Base-by-base conservation (phyloP, 2,888 invertebrate genomes). In the Prenolepis imparis region DNA sequence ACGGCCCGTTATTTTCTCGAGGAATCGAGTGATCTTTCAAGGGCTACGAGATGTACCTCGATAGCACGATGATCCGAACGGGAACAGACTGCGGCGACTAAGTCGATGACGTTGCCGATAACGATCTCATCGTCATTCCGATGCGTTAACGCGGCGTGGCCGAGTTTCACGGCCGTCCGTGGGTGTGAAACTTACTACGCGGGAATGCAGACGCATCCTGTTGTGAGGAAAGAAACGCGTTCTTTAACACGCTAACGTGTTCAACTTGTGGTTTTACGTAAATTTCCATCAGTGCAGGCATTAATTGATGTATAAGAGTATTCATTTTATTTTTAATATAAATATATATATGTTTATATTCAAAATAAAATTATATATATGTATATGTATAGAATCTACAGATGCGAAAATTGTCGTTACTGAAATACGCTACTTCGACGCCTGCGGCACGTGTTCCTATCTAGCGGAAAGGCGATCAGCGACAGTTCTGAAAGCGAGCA, bases 1-100 rank as follows among this genome's bases (percentile, higher is more conserved):
- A 88, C 84, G 85, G 85, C 59, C 87, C 84, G 88, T 89, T 90
- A 90, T 90, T 90, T 87, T 78, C 87, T 81, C 48, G 84, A 75
- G 64, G 75, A 88, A 84, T 44, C 86, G 84, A 55, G 83, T 84
- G 88, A 88, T 89, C 83, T 75, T 48, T 74, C 32, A 59, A 75
- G 81, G 81, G 74, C 77, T 88, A 73, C 81, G 83, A 87, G 86
- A 90, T 83, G 85, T 72, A 87, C 83, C 83, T 84, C 52, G 88
- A 89, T 83, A 84, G 75, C 18, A 11, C 70, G 70, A 78, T 83
- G 73, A 88, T 89, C 70, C 85, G 52, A 11, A 32, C 11, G 24
- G 3, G 12, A 63, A n/a, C 64, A 61, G 72, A 75, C 80, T 66
- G 83, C 67, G 86, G 80, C 83, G 86, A 77, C 81, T 52, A 55